Base-by-base conservation (phyloP, 2,888 invertebrate species). In the Heliconius charithonia region DNA sequence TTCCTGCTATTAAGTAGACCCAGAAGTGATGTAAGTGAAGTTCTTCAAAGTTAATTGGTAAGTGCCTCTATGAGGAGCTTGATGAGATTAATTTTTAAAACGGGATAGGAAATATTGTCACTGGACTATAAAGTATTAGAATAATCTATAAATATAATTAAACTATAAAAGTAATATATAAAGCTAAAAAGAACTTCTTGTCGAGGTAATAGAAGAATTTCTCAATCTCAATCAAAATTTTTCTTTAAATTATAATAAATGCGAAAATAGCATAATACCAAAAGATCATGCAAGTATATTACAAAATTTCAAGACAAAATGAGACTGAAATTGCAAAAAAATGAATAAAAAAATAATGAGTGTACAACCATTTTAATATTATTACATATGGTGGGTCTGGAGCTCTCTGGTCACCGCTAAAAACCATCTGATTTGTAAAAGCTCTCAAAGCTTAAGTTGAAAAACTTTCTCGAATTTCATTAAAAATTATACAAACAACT, bases 11-110 rank as follows among this genome's bases (percentile, higher is more conserved):
- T 83, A 83, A 83, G 80, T 80, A 83, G 75, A 63, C 74, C 75
- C 77, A 79, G 76, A 80, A 80, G 80, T 81, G 82, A 81, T 83
- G 81, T 81, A 84, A 83, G 83, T 82, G 82, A 81, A 82, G 81
- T 83, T 83, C 80, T 84, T 80, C 82, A 80, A 80, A 80, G 79
- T 83, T 83, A 81, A 82, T 80, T 82, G 79, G 65, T 77, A 65
- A 76, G 77, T 67, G 32, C 77, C 62, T 80, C 65, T 72, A 62
- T 76, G 63, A 27, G 71, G 67, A 71, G 32, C 69, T 27, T 65
- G 69, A 76, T 69, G 59, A 70, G 62, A 72, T 75, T 45, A 80
- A 59, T 29, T 72, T 59, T 75, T 72, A 74, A 75, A 72, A 80
- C n/a, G 9, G 4, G 6, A 62, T 16, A 62, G 13, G 25, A 62